Evolutionary conservation across 2,888 invertebrate species (phyloP).

Genomic region (Ceratothoa steindachneri): DNA sequence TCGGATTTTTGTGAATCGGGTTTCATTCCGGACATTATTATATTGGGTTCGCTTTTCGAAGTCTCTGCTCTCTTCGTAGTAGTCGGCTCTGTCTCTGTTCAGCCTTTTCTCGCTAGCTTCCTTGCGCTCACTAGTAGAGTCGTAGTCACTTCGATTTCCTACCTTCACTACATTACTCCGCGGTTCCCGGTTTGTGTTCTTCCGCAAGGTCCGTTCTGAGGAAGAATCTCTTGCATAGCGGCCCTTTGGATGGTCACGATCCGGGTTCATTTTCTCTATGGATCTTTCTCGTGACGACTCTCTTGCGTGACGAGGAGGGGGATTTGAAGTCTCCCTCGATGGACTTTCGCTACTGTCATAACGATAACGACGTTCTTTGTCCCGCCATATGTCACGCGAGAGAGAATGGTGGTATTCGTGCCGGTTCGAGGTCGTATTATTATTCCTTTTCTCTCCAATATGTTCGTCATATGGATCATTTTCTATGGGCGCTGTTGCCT

Average conservation of each 20-base stretch:
- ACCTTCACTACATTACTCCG: neutral
- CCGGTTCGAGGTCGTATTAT: neutral
- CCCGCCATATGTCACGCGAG: neutral
- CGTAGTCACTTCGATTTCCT: neutral
- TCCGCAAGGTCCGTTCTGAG: slow-evolving; percentile 1
- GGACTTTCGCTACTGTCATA: neutral
- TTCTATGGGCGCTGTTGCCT: neutral
- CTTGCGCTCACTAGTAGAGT: neutral
- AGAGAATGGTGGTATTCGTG: neutral
- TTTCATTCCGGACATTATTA: neutral
- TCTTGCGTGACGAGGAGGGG: neutral
- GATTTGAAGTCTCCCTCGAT: neutral
- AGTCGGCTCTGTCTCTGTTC: neutral
- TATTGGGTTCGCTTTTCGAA: neutral
- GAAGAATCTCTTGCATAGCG: slow-evolving; percentile 14
- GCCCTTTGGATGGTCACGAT: neutral
- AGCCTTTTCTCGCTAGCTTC: neutral
- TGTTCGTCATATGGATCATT: neutral
- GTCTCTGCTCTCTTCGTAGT: neutral
- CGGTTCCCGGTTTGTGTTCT: neutral
- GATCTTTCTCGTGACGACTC: neutral
- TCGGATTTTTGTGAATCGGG: neutral
- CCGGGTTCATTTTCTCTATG: neutral
- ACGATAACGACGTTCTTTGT: neutral
- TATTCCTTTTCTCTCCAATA: neutral